Evolutionary conservation across 1,140 invertebrate genomes (phyloP), one percentile per base, ranked within the genome.

Genomic region (Heliothis subflexa): DNA sequence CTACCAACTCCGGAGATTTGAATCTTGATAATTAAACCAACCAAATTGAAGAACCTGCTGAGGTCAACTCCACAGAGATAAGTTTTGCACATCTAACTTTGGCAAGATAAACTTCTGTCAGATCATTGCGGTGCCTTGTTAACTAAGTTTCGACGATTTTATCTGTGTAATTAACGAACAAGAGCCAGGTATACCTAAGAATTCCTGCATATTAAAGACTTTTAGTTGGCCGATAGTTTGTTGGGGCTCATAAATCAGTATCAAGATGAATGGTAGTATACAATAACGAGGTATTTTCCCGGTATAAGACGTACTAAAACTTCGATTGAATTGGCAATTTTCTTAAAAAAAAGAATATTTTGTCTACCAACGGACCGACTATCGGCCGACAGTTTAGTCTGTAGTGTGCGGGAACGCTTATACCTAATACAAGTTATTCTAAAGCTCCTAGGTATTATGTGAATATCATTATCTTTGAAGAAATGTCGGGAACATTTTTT

Each of bases 81-180:
- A 81, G 77, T 79, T 79, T 45, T 75, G 78, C 78, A 78, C 73
- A 83, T 76, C 59, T 78, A 80, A 77, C 80, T 84, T 84, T 84
- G 16, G 49, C 25, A 52, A 83, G 79, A 79, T 79, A 81, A 81
- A 81, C 78, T 81, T 80, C 64, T 78, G 75, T 78, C 80, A 77
- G 81, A 84, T 80, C 80, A 78, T 76, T 80, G 61, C 76, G 61
- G 72, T 74, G 78, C 66, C 76, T 82, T 77, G 81, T 82, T 82
- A 82, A 79, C 68, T 52, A 81, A 82, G 64, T 85, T 79, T 77
- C 61, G 45, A 55, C 50, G 77, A 81, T 81, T 79, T 76, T 81
- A 83, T 83, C 81, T 80, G 62, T 68, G 77, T 78, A 85, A 85
- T 85, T 85, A 85, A 80, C 77, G 81, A 78, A 80, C 61, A 71